phyloP scores from a whole-genome alignment of 2,797 vertebrate species.

The Microctenopoma lineatum region DNA sequence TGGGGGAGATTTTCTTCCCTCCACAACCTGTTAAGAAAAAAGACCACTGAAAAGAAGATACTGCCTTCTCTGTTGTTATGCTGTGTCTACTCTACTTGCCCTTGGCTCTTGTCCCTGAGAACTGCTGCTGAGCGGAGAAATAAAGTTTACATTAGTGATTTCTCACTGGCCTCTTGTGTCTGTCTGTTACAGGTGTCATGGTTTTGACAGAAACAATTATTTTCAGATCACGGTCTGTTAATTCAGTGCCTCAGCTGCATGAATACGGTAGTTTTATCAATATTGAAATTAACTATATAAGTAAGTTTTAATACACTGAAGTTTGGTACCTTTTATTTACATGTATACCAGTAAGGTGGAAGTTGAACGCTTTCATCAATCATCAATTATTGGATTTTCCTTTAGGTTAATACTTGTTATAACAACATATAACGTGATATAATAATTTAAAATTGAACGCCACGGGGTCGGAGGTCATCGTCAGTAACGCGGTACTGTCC shows the following conservation, averaged over 20 bases:
- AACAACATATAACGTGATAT: too few relatives aligned
- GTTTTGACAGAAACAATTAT: neutral
- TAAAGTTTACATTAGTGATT: conserved; percentile 31
- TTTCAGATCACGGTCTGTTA: neutral
- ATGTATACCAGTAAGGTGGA: too few relatives aligned
- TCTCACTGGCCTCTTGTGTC: conserved; percentile 12
- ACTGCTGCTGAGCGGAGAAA: conserved; percentile 20
- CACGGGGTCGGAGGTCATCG: too few relatives aligned
- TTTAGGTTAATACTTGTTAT: too few relatives aligned
- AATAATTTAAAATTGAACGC: too few relatives aligned
- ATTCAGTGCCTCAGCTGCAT: conserved; percentile 4
- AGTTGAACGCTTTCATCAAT: too few relatives aligned
- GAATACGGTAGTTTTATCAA: neutral
- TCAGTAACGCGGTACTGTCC: conserved; percentile 33
- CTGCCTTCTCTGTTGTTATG: conserved; percentile 1
- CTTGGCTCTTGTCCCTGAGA: neutral
- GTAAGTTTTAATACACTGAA: too few relatives aligned
- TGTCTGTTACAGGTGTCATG: neutral
- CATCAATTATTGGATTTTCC: too few relatives aligned
- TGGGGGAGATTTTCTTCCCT: conserved; percentile 82
- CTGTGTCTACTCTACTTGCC: conserved; percentile 20
- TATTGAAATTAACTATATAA: too few relatives aligned
- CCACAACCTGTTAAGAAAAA: conserved; percentile 73
- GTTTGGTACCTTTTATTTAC: too few relatives aligned
- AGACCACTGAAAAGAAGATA: conserved; percentile 61